Base-by-base conservation (phyloP, 2,888 invertebrate species). In the Kuschelorhynchus macadamiae region DNA sequence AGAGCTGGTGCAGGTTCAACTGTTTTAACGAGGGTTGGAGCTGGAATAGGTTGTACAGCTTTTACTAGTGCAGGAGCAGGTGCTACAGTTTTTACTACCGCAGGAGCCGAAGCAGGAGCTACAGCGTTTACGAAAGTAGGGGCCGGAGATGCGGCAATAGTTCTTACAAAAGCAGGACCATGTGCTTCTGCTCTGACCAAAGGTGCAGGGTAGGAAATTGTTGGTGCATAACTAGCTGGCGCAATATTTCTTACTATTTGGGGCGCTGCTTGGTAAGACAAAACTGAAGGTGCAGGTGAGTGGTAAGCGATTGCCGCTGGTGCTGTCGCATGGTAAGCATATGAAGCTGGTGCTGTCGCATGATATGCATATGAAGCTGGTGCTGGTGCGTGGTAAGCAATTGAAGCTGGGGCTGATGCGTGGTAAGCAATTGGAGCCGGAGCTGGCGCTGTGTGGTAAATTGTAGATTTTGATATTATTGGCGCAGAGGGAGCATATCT, bases 161-260 rank as follows among this genome's bases (percentile, higher is more conserved):
- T 25, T 25, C 25, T 3, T 25, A 25, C 7, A 25, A 25, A 25
- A 25, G 3, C 4, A 7, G 25, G 25, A 25, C 4, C 25, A 25
- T 2, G 25, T 25, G 25, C 25, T 7, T 4, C 25, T 25, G 25
- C 4, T 25, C 7, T 7, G 4, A 7, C 9, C 14, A 49, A 47
- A 14, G 46, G 46, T 21, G 86, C 85, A 0, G 85, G 85, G 30
- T 56, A 56, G n/a, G 56, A 25, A 41, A 49, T 3, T 18, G 44
- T 9, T 3, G 49, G 49, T n/a, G 49, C 49, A 25, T 5, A 25
- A 5, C 25, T 7, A 25, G 25, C 3, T 3, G 25, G 25, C 4
- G 7, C 25, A 25, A 25, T 5, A 5, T 3, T 5, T 25, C 25
- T 25, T 25, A 25, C 25, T 25, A 25, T 3, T 25, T 25, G 25